A percentile compares a stretch with the other conserved stretches of the same genome.
phyloP scores from a whole-genome alignment of 2,888 invertebrate species.

The Mycalesis mineus region DNA sequence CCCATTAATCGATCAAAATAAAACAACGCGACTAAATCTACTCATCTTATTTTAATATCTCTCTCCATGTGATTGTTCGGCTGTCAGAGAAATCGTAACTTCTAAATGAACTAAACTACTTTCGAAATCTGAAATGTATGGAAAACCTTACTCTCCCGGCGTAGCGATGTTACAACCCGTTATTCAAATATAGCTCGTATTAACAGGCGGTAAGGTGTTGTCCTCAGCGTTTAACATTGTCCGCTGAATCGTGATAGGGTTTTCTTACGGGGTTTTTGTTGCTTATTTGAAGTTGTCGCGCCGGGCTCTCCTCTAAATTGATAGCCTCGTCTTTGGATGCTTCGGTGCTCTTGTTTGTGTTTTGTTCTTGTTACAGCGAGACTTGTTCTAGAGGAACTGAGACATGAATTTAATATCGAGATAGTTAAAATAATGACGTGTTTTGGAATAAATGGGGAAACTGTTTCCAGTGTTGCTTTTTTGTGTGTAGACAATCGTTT shows the following conservation, averaged over 20 bases:
- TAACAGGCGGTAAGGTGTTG: slow-evolving; percentile 27
- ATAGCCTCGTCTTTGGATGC: slow-evolving; percentile 38
- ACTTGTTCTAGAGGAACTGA: background rate
- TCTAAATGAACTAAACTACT: no score
- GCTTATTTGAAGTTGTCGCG: slow-evolving; percentile 39
- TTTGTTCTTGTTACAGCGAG: background rate
- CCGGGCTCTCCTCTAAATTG: slow-evolving; percentile 48
- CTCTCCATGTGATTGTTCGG: no score
- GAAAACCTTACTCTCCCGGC: background rate
- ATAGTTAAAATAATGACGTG: no score
- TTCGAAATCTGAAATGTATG: background rate
- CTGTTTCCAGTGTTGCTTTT: no score
- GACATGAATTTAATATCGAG: no score
- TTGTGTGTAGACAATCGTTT: no score
- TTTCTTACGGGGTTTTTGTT: slow-evolving; percentile 30
- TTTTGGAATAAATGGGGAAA: no score
- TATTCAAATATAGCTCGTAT: slow-evolving; percentile 21
- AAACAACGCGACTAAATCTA: no score
- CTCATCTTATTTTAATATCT: no score
- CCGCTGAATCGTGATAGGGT: slow-evolving; percentile 23
- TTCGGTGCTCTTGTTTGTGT: slow-evolving; percentile 11
- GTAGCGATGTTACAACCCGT: background rate
- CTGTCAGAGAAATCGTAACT: no score
- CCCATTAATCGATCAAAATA: no score
- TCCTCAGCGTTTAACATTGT: slow-evolving; percentile 24